Evolutionary conservation across 2,113 vertebrate genomes (phyloP), one percentile per base, ranked within the genome.

Genomic region (Pteruthius melanotis): DNA sequence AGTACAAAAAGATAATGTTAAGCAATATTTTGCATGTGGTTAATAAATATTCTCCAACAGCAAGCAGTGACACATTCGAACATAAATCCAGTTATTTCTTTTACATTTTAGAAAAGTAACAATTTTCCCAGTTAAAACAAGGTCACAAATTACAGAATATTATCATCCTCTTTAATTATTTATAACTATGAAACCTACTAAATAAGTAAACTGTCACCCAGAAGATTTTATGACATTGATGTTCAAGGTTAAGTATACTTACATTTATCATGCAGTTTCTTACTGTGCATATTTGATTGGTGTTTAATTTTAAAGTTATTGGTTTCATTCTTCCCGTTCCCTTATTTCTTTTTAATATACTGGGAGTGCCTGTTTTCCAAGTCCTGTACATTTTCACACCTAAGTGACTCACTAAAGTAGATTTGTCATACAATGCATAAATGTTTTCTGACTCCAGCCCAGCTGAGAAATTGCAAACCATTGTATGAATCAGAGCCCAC

Each of bases 81-180:
- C 97, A 95, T 95, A 97, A 87, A 86, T 95, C 90, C 93, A 95
- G 92, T 96, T 93, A 94, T 86, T 96, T 97, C 90, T 96, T 95
- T 97, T 96, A 97, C 92, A 96, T 85, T 91, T 79, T 96, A 97
- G 96, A 98, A 98, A 97, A 96, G 95, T 96, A 97, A 90, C 89
- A 95, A 95, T 95, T 97, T 93, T 93, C 89, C 79, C 90, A 97
- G 70, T 97, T 97, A 97, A 92, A 97, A 93, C 95, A 97, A 97
- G 93, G 95, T 98, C 95, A 98, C 96, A 98, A 98, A 97, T 98
- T 93, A 98, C 91, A 98, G 95, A 97, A 96, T 97, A 95, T 95
- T 96, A 87, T 96, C 35, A 94, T 80, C 63, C 87, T 83, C 52
- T 87, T 96, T 54, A 91, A 91, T 95, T 91, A 93, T 91, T 94